A percentile compares a stretch with the other conserved stretches of the same genome.
Evolutionary conservation across 2,113 vertebrate genomes (phyloP).

Genomic region (Gallinago undulata): DNA sequence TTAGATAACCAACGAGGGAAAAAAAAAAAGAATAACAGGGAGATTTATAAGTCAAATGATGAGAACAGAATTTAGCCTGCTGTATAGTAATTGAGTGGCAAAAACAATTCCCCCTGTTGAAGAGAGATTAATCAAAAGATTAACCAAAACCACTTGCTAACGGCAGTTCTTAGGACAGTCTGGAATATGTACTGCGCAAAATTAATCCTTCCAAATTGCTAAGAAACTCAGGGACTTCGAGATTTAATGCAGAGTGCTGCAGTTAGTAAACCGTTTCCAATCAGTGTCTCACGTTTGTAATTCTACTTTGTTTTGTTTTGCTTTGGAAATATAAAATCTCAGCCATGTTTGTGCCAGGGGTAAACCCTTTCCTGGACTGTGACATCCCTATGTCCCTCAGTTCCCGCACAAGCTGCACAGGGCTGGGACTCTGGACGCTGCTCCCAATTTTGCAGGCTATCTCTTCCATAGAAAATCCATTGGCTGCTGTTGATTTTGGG

Average conservation of each 20-base stretch:
- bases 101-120: constrained; percentile 47
- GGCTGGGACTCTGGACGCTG: neutral
- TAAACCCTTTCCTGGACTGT: neutral
- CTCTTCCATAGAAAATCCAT: neutral
- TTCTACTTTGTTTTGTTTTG: neutral
- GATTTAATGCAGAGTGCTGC: constrained; percentile 9
- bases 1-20: neutral
- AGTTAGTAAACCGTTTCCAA: neutral
- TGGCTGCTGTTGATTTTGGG: neutral
- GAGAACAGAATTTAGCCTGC: constrained; percentile 42
- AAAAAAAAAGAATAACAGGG: neutral
- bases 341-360: neutral
- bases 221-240: constrained; percentile 23
- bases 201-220: constrained; percentile 60
- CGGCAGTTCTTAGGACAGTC: neutral
- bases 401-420: neutral
- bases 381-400: neutral
- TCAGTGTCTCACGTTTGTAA: neutral
- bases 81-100: constrained; percentile 45
- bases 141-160: constrained; percentile 50
- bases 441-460: accelerated
- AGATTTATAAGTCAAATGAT: constrained; percentile 41
- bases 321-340: neutral
- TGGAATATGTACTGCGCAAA: neutral
- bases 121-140: constrained; percentile 66